Evolutionary conservation across 2,888 invertebrate genomes (phyloP).

Genomic region (Trachelus iudaicus): DNA sequence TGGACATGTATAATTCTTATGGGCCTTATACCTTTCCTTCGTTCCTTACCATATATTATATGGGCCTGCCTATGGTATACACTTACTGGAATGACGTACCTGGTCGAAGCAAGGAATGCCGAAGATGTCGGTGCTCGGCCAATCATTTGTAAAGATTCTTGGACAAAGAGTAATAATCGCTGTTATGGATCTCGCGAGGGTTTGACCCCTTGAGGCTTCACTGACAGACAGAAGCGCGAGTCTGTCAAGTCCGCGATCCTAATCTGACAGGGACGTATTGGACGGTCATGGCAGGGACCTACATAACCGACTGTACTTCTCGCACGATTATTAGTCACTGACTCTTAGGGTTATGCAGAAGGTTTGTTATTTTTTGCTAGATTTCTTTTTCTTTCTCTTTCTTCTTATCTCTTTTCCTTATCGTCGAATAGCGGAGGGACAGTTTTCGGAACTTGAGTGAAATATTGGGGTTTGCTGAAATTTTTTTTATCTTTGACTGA

Average conservation of each 20-base stretch:
- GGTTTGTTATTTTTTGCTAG: constrained; percentile 24
- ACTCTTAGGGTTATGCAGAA: constrained; percentile 50
- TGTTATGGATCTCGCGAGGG: constrained; percentile 49
- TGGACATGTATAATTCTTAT: too few species aligned
- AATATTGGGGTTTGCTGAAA: too few species aligned
- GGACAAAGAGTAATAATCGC: constrained; percentile 53
- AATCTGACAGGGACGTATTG: constrained; percentile 65
- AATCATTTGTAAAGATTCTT: constrained; percentile 62
- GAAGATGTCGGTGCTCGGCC: constrained; percentile 38
- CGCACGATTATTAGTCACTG: constrained; percentile 53
- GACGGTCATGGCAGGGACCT: constrained; percentile 32
- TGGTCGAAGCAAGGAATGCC: constrained; percentile 37
- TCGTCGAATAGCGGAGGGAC: too few species aligned
- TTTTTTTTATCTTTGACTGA: too few species aligned
- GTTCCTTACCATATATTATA: too few species aligned
- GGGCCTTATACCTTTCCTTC: too few species aligned
- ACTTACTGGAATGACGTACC: too few species aligned
- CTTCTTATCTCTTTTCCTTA: too few species aligned
- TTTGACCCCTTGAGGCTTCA: constrained; percentile 49
- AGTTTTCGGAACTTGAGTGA: too few species aligned
- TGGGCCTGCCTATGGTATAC: too few species aligned
- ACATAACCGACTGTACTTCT: constrained; percentile 38
- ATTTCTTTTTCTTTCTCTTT: too few species aligned
- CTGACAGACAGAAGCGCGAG: constrained; percentile 64
- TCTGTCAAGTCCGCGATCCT: constrained; percentile 63